Percentiles rank a stretch among this genome's conserved stretches.
These are phyloP conservation scores for Mesodorylaimus sp. DNA, from an alignment of 2,888 invertebrate genomes.

Conservation along the genomic window DNA sequence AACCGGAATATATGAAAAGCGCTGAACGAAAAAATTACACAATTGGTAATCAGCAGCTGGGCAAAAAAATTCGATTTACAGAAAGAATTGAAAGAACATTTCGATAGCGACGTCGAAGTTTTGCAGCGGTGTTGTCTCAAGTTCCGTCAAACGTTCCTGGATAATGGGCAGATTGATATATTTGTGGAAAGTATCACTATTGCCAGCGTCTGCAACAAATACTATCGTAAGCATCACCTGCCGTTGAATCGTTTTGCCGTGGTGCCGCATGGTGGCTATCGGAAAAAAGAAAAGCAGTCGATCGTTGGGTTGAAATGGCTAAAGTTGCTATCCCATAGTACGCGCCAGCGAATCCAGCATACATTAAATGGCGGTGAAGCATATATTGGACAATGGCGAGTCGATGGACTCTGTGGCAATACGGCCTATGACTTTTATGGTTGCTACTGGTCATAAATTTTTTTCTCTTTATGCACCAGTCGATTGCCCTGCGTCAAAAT, in stretches of 20 bases:
- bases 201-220: slow-evolving; percentile 13
- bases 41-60: no score
- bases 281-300: slow-evolving; percentile 3
- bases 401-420: slow-evolving; percentile 12
- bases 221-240: slow-evolving; percentile 12
- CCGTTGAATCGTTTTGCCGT: slow-evolving; percentile 12
- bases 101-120: slow-evolving; percentile 14
- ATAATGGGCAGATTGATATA: slow-evolving; percentile 11
- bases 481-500: no score
- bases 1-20: no score
- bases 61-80: slow-evolving; percentile 16
- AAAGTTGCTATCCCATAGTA: slow-evolving; percentile 9
- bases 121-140: slow-evolving; percentile 7
- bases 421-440: slow-evolving; percentile 15
- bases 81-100: slow-evolving; percentile 15
- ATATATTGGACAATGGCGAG: slow-evolving; percentile 11
- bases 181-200: slow-evolving; percentile 13
- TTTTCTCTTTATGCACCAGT: no score
- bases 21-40: no score
- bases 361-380: slow-evolving; percentile 11
- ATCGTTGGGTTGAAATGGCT: slow-evolving; percentile 13
- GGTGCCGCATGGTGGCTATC: slow-evolving; percentile 12
- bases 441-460: slow-evolving; percentile 12
- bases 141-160: slow-evolving; percentile 9
- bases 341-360: slow-evolving; percentile 9